Percentiles rank a stretch among this genome's conserved stretches.
Evolutionary conservation across 2,888 invertebrate species (phyloP).

Genomic region (Cheilosia variabilis): DNA sequence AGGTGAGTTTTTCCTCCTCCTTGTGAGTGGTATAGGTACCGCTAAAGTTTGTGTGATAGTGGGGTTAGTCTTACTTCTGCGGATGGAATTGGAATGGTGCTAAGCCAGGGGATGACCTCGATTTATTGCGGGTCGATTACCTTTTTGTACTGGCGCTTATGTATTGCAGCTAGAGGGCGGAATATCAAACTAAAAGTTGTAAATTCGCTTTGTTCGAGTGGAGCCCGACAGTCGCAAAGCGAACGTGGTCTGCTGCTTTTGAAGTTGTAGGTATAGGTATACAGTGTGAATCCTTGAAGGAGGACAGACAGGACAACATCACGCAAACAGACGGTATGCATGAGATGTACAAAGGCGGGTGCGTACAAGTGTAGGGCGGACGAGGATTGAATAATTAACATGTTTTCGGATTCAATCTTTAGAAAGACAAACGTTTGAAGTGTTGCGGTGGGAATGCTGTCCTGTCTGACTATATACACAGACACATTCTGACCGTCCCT

Average conservation of each 20-base stretch:
- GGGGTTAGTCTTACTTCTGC: slow-evolving; percentile 44
- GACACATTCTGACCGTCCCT: background rate
- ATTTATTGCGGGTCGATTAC: slow-evolving; percentile 74
- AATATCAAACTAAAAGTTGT: slow-evolving; percentile 61
- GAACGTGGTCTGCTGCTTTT: slow-evolving; percentile 25
- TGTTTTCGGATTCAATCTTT: slow-evolving; percentile 35
- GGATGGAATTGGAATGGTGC: slow-evolving; percentile 56
- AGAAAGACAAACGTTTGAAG: slow-evolving; percentile 46
- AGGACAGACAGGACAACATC: slow-evolving; percentile 34
- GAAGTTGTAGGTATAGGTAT: too few species aligned
- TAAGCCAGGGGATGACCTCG: slow-evolving; percentile 73
- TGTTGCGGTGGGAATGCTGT: slow-evolving; percentile 1
- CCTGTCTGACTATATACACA: slow-evolving; percentile 2
- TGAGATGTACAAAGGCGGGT: slow-evolving; percentile 25
- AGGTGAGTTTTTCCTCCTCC: slow-evolving; percentile 78
- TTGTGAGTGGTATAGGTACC: background rate
- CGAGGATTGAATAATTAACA: slow-evolving; percentile 66
- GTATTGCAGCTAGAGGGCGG: slow-evolving; percentile 33
- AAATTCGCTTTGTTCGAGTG: slow-evolving; percentile 17
- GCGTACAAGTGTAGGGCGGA: slow-evolving; percentile 27
- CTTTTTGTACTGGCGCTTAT: slow-evolving; percentile 44
- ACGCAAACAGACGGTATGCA: slow-evolving; percentile 47
- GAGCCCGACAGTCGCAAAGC: slow-evolving; percentile 43
- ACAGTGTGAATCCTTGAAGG: slow-evolving; percentile 44
- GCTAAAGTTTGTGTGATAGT: background rate